phyloP scores from a whole-genome alignment of 2,888 invertebrate species.

The Napeogenes inachia region DNA sequence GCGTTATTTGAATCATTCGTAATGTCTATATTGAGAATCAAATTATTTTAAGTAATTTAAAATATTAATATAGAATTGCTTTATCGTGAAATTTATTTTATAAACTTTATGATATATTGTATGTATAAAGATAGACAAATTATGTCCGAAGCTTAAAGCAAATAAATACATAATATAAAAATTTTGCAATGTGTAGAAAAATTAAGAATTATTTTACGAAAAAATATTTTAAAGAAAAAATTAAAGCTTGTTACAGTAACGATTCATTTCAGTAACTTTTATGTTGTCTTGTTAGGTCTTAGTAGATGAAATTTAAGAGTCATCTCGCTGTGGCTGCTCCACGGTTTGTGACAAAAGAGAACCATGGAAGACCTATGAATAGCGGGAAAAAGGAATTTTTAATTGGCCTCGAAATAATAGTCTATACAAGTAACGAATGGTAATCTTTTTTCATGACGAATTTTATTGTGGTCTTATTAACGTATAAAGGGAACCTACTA shows the following conservation, averaged over 20 bases:
- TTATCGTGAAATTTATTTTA: no score
- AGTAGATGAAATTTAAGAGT: conserved; percentile 65
- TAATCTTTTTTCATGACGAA: conserved; percentile 14
- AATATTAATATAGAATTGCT: no score
- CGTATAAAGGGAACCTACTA: no score
- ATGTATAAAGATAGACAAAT: neutral
- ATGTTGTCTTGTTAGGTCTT: conserved; percentile 55
- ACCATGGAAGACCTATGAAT: conserved; percentile 48
- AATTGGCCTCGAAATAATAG: conserved; percentile 68
- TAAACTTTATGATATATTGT: no score
- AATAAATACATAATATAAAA: neutral
- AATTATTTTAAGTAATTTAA: neutral
- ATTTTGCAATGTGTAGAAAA: no score
- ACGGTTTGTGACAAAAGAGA: conserved; percentile 59
- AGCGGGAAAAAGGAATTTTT: conserved; percentile 61
- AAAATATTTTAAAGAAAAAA: neutral
- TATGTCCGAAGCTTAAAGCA: neutral
- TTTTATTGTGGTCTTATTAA: conserved; percentile 9
- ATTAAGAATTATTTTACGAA: no score
- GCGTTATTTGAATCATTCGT: conserved; percentile 13
- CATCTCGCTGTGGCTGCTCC: conserved; percentile 46
- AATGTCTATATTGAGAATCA: conserved; percentile 1
- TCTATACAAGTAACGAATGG: conserved; percentile 16
- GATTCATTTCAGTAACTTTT: conserved; percentile 35
- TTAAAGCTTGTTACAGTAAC: conserved; percentile 9